Percentiles rank a stretch among this genome's conserved stretches.
phyloP scores from a whole-genome alignment of 2,113 vertebrate genomes.

The Phyllopteryx taeniolatus region DNA sequence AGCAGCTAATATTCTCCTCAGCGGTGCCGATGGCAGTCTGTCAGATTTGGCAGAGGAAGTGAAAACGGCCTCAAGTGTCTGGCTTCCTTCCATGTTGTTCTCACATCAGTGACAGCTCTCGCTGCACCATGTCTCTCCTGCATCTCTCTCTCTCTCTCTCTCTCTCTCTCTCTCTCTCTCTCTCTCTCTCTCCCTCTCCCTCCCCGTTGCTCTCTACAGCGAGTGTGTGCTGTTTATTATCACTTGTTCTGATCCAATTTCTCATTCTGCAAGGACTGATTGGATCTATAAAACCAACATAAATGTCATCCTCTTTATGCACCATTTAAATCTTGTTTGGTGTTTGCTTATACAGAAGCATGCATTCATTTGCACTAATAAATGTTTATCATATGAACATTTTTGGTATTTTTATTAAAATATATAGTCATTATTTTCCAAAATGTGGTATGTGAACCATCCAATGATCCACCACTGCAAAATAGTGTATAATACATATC shows the following conservation, averaged over 20 bases:
- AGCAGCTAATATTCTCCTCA: constrained; percentile 55
- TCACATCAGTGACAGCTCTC: constrained; percentile 62
- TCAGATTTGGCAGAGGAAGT: constrained; percentile 66
- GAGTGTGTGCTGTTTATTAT: constrained; percentile 27
- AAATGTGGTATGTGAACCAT: too few relatives aligned
- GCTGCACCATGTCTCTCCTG: constrained; percentile 40
- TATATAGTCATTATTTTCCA: too few relatives aligned
- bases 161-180: too few relatives aligned
- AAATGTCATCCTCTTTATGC: neutral
- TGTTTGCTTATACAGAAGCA: neutral
- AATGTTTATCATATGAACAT: too few relatives aligned
- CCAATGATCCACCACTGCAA: too few relatives aligned
- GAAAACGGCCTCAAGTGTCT: constrained; percentile 72
- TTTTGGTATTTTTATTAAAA: too few relatives aligned
- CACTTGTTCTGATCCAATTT: constrained; percentile 28
- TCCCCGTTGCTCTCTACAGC: constrained; percentile 38
- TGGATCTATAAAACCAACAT: neutral
- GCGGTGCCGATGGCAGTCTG: constrained; percentile 63
- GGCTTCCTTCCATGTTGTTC: constrained; percentile 58
- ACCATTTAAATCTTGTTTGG: neutral
- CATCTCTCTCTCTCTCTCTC: constrained; percentile 12
- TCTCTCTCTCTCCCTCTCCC: constrained; percentile 18
- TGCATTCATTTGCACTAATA: too few relatives aligned
- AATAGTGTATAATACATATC: too few relatives aligned
- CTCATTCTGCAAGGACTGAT: neutral